Evolutionary conservation across 2,888 invertebrate species (phyloP).

Genomic region (Orthosia incerta): DNA sequence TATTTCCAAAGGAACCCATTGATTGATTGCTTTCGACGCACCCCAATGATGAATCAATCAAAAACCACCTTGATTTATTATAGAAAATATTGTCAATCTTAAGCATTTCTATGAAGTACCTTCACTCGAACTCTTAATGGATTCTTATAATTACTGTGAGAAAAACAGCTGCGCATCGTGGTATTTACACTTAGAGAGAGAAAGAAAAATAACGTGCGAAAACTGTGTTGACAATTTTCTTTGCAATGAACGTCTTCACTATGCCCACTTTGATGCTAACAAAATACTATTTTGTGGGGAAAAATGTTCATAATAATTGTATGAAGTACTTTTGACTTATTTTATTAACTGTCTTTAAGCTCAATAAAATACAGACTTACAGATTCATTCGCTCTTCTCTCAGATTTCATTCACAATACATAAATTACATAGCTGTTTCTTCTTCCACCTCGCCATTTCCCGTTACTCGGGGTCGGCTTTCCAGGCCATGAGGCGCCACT

Average conservation of each 20-base stretch:
- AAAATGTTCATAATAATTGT: neutral
- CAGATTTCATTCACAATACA: too few species aligned
- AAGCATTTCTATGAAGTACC: neutral
- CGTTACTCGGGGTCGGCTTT: too few species aligned
- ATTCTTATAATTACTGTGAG: slow-evolving; percentile 18
- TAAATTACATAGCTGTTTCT: too few species aligned
- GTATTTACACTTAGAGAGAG: neutral
- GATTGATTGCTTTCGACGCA: slow-evolving; percentile 48
- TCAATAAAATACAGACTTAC: too few species aligned
- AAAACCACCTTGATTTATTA: slow-evolving; percentile 46
- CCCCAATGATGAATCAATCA: slow-evolving; percentile 48
- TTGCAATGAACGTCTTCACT: neutral
- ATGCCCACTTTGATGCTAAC: neutral
- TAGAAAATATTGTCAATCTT: slow-evolving; percentile 38
- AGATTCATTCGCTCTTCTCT: too few species aligned
- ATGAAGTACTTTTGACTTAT: neutral
- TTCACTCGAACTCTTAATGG: slow-evolving; percentile 6
- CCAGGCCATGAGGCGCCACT: too few species aligned
- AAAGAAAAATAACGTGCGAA: neutral
- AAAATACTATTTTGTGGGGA: neutral
- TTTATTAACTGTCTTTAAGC: neutral
- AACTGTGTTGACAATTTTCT: neutral
- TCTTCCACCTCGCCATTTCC: too few species aligned
- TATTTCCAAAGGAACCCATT: slow-evolving; percentile 20
- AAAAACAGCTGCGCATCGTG: slow-evolving; percentile 18